Percentiles rank a stretch among this genome's conserved stretches.
Conservation (phyloP, 2,888 invertebrate genomes). For the Eilema griseolum region DNA sequence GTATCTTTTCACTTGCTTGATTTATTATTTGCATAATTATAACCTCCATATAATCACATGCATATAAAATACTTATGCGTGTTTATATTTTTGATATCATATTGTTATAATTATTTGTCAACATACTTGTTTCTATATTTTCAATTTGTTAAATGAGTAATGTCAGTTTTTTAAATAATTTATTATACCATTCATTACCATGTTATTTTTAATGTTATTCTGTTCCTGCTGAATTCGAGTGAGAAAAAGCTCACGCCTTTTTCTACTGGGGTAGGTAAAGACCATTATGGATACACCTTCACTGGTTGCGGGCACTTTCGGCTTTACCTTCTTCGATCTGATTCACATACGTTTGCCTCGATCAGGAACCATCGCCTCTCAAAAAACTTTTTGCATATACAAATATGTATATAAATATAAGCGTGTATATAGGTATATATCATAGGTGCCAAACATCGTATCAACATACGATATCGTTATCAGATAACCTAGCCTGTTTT, state of each 20-base stretch:
- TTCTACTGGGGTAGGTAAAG: too few species aligned
- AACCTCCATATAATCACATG: neutral
- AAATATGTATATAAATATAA: too few species aligned
- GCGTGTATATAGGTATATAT: too few species aligned
- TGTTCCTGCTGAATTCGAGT: neutral
- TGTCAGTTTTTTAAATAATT: neutral
- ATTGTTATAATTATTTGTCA: too few species aligned
- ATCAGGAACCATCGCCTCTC: too few species aligned
- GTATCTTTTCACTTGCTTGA: constrained; percentile 67
- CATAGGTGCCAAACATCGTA: neutral
- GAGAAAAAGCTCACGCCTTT: neutral
- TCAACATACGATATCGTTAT: neutral
- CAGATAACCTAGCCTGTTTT: constrained; percentile 9
- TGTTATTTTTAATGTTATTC: neutral
- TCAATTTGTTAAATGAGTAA: neutral
- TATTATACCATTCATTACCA: neutral
- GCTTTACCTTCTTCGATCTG: too few species aligned
- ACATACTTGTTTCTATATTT: neutral
- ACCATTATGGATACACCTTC: too few species aligned
- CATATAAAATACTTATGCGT: neutral
- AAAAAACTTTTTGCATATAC: too few species aligned
- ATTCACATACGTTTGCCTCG: too few species aligned
- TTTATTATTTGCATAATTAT: constrained; percentile 5
- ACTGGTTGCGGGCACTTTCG: too few species aligned
- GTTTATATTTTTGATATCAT: neutral